These are phyloP conservation scores for Cheilosia variabilis DNA, from an alignment of 2,888 invertebrate species.

Conservation along the genomic window DNA sequence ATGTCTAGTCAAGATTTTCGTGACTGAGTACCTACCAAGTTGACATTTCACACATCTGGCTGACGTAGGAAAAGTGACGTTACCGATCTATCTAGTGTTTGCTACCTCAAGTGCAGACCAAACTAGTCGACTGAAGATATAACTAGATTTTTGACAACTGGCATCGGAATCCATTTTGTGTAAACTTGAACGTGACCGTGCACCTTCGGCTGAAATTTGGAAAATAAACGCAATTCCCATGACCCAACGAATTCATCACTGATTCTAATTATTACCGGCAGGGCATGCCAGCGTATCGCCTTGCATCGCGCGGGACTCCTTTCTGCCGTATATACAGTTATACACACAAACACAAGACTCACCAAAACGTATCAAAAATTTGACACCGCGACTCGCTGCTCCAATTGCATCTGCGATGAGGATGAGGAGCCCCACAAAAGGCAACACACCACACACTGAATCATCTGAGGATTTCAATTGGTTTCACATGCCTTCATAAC, in stretches of 20 bases:
- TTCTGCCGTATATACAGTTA: constrained; percentile 37
- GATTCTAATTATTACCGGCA: constrained; percentile 75
- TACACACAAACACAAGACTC: constrained; percentile 39
- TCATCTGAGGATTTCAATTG: constrained; percentile 72
- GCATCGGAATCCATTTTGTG: too few species aligned
- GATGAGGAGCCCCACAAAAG: constrained; percentile 33
- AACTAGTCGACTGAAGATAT: too few species aligned
- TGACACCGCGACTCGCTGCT: constrained; percentile 71
- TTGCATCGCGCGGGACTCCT: constrained; percentile 61
- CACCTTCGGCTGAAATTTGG: neutral
- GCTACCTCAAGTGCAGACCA: too few species aligned
- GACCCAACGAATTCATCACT: constrained; percentile 66
- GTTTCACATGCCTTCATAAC: constrained; percentile 74
- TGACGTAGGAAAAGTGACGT: too few species aligned
- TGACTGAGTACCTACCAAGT: too few species aligned
- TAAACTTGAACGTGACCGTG: neutral
- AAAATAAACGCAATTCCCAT: constrained; percentile 63
- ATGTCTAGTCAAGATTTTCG: too few species aligned
- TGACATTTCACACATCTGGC: too few species aligned
- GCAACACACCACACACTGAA: constrained; percentile 48
- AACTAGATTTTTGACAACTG: too few species aligned
- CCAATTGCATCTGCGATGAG: constrained; percentile 53
- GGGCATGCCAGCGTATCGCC: constrained; percentile 65
- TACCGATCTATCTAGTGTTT: too few species aligned
- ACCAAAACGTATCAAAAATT: constrained; percentile 67